Base-by-base conservation (phyloP, 2,888 invertebrate species). In the Volucella bombylans region DNA sequence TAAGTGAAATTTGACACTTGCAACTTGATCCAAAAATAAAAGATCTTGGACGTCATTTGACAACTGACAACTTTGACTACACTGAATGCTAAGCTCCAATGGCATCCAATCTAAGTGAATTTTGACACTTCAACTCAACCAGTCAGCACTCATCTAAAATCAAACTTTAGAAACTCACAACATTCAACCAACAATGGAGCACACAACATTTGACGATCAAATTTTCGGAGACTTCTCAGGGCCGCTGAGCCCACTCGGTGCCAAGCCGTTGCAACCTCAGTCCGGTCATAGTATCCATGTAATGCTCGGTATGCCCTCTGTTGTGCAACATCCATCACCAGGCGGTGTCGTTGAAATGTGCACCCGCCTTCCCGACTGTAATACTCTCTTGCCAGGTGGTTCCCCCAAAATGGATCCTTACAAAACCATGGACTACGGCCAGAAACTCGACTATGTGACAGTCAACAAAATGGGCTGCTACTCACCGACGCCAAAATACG, bases 181-280 rank as follows among this genome's bases (percentile, higher is more conserved):
- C 23, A 15, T 14, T 57, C 38, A 15, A 52, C 61, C 45, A 90
- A 89, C 89, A 62, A 95, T 96, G 95, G 96, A 96, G 91, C 95
- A 94, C 89, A 92, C 93, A 41, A 91, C 92, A 86, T 95, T 96
- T 92, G 96, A 96, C 90, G 96, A 96, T 90, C 95, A 95, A 89
- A 94, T 95, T 80, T 96, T 96, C 91, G 93, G 94, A 87, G 96
- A 96, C 92, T 96, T 96, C 89, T 92, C 93, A 41, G 94, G 93
- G 87, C 94, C 93, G 81, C 93, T 95, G 10, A 92, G 92, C 86
- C 91, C 94, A 89, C 83, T 92, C 59, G 91, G 91, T 23, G 92
- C 90, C 49, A 92, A 92, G 61, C 90, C 91, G 0, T 71, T 91
- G 41, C 82, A 90, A 80, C 89, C 93, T 62, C 87, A 88, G 68